phyloP scores from a whole-genome alignment of 1,140 invertebrate genomes.

The Palaemon carinicauda region DNA sequence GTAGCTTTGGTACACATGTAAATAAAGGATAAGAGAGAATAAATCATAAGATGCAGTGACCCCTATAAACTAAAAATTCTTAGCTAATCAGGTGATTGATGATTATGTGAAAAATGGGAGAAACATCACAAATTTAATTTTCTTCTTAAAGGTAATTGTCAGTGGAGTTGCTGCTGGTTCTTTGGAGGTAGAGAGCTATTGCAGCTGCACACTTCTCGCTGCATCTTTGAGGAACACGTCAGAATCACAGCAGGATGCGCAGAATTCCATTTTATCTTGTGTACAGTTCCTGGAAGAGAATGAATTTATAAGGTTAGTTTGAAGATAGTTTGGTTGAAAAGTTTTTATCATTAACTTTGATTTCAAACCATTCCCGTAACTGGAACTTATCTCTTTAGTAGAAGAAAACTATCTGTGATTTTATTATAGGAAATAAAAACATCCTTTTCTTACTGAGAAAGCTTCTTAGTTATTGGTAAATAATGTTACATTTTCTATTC shows the following conservation, averaged over 20 bases:
- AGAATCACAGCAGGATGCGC: constrained; percentile 40
- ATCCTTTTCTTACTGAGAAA: no score
- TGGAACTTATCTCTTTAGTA: neutral
- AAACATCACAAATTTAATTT: neutral
- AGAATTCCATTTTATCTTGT: constrained; percentile 68
- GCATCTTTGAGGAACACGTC: constrained; percentile 52
- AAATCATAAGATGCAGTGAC: no score
- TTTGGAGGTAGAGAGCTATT: constrained; percentile 80
- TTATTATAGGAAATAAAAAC: no score
- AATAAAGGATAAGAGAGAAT: no score
- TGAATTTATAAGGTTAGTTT: constrained; percentile 67
- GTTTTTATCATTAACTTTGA: no score
- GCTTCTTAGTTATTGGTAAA: no score
- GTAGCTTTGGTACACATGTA: no score
- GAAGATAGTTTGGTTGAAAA: neutral
- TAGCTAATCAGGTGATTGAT: no score
- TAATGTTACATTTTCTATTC: no score
- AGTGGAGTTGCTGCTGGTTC: constrained; percentile 81
- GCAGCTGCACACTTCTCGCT: constrained; percentile 79
- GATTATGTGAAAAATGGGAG: neutral
- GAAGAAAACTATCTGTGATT: no score
- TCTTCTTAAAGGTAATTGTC: constrained; percentile 75
- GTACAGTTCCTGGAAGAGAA: constrained; percentile 70
- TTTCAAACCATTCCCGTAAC: neutral
- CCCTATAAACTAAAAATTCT: no score